Conservation (phyloP, 2,797 vertebrate genomes). For the Astyanax mexicanus region DNA sequence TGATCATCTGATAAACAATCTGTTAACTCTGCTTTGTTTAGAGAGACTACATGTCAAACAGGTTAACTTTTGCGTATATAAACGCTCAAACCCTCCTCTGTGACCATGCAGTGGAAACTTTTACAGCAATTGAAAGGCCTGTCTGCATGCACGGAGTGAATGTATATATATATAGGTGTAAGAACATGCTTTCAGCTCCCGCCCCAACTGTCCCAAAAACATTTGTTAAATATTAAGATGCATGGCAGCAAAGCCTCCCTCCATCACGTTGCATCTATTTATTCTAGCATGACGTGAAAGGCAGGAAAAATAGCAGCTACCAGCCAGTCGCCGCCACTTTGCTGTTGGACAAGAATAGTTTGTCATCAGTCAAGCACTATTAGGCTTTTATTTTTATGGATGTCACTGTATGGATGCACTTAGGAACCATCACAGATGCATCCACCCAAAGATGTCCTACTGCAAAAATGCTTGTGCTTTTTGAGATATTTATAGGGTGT, state of each 20-base stretch:
- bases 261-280: constrained; percentile 46
- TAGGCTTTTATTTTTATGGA: constrained; percentile 61
- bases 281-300: constrained; percentile 55
- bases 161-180: neutral
- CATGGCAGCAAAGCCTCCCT: neutral
- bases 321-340: constrained; percentile 51
- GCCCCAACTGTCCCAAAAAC: neutral
- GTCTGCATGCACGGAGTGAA: too few species aligned
- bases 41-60: constrained; percentile 7
- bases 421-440: constrained; percentile 55
- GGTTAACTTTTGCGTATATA: neutral
- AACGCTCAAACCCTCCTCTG: neutral
- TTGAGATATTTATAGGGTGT: constrained; percentile 53
- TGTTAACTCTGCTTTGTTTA: neutral
- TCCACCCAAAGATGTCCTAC: constrained; percentile 46
- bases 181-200: neutral
- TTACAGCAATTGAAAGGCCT: too few species aligned
- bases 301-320: constrained; percentile 25
- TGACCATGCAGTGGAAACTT: neutral
- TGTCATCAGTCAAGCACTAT: constrained; percentile 50
- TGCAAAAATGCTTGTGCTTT: constrained; percentile 37
- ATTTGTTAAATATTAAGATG: constrained; percentile 41
- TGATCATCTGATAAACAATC: neutral
- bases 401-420: constrained; percentile 59
- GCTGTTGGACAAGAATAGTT: constrained; percentile 55